Evolutionary conservation across 2,888 invertebrate species (phyloP).

Genomic region (Ganaspis brasiliensis): DNA sequence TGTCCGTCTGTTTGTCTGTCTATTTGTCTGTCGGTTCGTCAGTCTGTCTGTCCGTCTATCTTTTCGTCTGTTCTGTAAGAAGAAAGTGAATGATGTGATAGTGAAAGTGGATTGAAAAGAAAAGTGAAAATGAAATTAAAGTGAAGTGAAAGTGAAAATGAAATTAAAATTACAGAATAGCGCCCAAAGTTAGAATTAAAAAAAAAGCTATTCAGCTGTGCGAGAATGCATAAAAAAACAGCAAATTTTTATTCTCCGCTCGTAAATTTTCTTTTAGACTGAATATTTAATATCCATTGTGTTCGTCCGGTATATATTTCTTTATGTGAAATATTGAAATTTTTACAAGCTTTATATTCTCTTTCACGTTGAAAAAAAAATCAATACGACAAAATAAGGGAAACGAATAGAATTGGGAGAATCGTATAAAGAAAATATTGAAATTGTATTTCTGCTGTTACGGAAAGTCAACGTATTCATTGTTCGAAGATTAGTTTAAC

Average conservation of each 20-base stretch:
- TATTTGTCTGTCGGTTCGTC: no score
- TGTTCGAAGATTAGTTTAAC: background rate
- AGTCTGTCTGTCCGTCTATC: no score
- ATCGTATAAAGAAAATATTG: background rate
- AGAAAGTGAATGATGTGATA: no score
- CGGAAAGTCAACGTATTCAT: background rate
- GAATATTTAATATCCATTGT: constrained; percentile 2
- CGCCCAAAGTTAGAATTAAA: no score
- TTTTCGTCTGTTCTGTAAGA: no score
- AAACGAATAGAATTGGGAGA: no score
- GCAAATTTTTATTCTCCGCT: background rate
- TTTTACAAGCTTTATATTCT: background rate
- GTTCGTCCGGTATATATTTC: background rate
- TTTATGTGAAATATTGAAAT: constrained; percentile 2
- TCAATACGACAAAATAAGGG: background rate
- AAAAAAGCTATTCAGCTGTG: background rate
- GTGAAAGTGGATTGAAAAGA: no score
- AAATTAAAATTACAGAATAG: no score
- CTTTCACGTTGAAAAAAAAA: background rate
- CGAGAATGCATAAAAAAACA: constrained; percentile 5
- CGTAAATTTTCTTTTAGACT: constrained; percentile 6
- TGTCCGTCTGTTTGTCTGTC: no score
- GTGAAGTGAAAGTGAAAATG: no score
- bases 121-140: no score
- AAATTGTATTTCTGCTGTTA: background rate